These are phyloP conservation scores for Platyscapa corneri DNA, from an alignment of 1,140 invertebrate species.

Conservation along the genomic window DNA sequence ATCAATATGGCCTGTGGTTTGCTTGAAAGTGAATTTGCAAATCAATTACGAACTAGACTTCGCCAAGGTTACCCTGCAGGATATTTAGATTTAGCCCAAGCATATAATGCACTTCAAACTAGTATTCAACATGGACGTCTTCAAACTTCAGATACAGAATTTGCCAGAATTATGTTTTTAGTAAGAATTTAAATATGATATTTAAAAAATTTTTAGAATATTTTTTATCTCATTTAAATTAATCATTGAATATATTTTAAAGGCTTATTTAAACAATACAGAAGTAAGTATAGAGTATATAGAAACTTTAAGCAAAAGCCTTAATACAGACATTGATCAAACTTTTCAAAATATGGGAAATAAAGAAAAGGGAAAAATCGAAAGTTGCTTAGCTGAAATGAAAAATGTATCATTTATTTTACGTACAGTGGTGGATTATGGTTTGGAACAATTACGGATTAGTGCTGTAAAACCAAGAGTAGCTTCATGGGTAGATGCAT, in stretches of 20 bases:
- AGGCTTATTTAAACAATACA: slow-evolving; percentile 95
- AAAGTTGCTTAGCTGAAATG: slow-evolving; percentile 86
- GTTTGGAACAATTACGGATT: slow-evolving; percentile 87
- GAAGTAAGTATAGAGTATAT: slow-evolving; percentile 94
- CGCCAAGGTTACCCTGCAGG: slow-evolving; percentile 90
- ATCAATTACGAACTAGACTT: slow-evolving; percentile 84
- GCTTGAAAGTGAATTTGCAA: slow-evolving; percentile 90
- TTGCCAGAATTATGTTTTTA: slow-evolving; percentile 81
- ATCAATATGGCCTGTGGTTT: slow-evolving; percentile 94
- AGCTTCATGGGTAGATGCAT: slow-evolving; percentile 90
- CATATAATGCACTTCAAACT: slow-evolving; percentile 86
- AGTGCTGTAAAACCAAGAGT: slow-evolving; percentile 91
- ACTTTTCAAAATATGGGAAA: slow-evolving; percentile 78
- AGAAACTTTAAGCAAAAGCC: slow-evolving; percentile 83
- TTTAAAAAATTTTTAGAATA: not conserved
- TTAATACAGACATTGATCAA: slow-evolving; percentile 82
- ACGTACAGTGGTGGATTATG: slow-evolving; percentile 87
- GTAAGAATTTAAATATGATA: slow-evolving; percentile 68
- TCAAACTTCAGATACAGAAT: slow-evolving; percentile 87
- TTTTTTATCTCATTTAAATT: not conserved
- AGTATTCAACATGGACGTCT: slow-evolving; percentile 88
- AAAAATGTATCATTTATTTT: slow-evolving; percentile 83
- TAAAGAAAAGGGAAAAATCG: slow-evolving; percentile 82
- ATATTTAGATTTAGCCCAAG: slow-evolving; percentile 88
- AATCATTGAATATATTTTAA: slow-evolving; percentile 18